A percentile compares a stretch with the other conserved stretches of the same genome.
phyloP scores from a whole-genome alignment of 1,140 invertebrate species.

The Drosophila yakuba region DNA sequence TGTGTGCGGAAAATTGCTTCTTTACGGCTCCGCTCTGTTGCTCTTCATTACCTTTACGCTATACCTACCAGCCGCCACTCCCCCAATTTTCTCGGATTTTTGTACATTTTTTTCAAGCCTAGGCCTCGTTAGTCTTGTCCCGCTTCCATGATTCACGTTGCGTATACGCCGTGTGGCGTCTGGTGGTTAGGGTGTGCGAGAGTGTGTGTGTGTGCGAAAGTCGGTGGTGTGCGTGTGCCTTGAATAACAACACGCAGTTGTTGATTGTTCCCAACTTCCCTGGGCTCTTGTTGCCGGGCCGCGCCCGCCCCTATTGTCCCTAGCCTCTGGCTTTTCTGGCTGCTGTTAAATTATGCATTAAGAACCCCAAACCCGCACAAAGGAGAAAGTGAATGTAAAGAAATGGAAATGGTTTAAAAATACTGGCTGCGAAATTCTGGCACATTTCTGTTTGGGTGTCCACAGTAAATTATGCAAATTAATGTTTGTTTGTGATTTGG shows the following conservation, averaged over 20 bases:
- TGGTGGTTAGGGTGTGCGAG: constrained; percentile 10
- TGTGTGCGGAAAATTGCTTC: constrained; percentile 48
- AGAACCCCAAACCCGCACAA: constrained; percentile 50
- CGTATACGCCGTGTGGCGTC: constrained; percentile 53
- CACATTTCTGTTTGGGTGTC: constrained; percentile 47
- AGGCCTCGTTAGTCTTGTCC: constrained; percentile 56
- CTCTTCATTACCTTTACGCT: constrained; percentile 51
- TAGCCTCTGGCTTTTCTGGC: constrained; percentile 35
- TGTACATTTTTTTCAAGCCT: constrained; percentile 19
- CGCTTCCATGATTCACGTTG: constrained; percentile 49
- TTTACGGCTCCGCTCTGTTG: constrained; percentile 42
- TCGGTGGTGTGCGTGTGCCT: constrained; percentile 63
- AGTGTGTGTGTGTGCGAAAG: not conserved
- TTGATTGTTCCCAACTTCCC: constrained; percentile 79
- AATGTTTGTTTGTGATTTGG: constrained; percentile 76
- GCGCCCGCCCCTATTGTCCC: not conserved
- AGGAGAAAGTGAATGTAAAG: constrained; percentile 44
- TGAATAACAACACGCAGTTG: constrained; percentile 81
- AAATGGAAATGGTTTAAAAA: constrained; percentile 58
- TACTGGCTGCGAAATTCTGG: constrained; percentile 60
- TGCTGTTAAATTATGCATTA: constrained; percentile 83
- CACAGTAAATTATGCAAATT: constrained; percentile 77
- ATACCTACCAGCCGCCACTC: constrained; percentile 9
- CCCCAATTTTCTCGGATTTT: constrained; percentile 22
- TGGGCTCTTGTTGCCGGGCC: constrained; percentile 28